phyloP scores from a whole-genome alignment of 2,888 invertebrate species.

The Brenthis hecate region DNA sequence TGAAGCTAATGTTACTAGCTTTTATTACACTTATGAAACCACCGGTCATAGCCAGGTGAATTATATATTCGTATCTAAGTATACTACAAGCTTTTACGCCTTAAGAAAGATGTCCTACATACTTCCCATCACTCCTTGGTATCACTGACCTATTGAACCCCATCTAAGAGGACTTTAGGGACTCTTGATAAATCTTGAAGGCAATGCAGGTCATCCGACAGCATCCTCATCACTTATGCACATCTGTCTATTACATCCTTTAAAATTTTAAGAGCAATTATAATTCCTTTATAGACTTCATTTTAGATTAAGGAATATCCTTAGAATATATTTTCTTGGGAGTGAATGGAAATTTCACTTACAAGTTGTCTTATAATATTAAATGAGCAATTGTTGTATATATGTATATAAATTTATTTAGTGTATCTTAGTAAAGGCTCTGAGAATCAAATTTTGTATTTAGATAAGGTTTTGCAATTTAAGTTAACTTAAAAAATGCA shows the following conservation, averaged over 20 bases:
- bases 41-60: no score
- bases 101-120: conserved; percentile 6
- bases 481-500: no score
- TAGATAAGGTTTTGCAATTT: no score
- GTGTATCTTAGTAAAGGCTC: no score
- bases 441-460: no score
- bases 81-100: conserved; percentile 5
- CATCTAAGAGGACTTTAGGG: conserved; percentile 7
- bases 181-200: conserved; percentile 10
- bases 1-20: no score
- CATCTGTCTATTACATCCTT: conserved; percentile 19
- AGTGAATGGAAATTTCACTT: no score
- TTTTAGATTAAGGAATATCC: conserved; percentile 8
- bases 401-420: no score
- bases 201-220: conserved; percentile 15
- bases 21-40: no score
- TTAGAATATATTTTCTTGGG: not conserved
- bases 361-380: no score
- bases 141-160: conserved; percentile 18
- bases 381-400: no score
- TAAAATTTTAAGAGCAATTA: conserved; percentile 1
- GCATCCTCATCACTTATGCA: conserved; percentile 19
- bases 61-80: not conserved
- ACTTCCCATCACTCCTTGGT: conserved; percentile 6
- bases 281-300: not conserved